A percentile compares a stretch with the other conserved stretches of the same genome.
phyloP scores from a whole-genome alignment of 2,888 invertebrate species.

The Selenia dentaria region DNA sequence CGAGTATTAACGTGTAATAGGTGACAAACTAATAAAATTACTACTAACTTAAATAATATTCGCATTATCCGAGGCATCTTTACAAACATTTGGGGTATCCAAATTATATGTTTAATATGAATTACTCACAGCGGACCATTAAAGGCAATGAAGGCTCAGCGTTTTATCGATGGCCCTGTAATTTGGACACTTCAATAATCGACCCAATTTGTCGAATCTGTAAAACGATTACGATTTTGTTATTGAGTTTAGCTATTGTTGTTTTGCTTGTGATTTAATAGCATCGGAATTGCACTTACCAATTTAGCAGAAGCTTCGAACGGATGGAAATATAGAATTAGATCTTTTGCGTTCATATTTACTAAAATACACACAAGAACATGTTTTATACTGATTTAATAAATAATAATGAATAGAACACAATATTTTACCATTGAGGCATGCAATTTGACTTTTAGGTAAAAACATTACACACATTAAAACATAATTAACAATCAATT shows the following conservation, averaged over 20 bases:
- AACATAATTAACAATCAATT: no score
- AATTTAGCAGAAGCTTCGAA: no score
- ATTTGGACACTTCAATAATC: conserved; percentile 72
- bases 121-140: conserved; percentile 28
- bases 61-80: conserved; percentile 26
- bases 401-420: no score
- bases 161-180: conserved; percentile 56
- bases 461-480: no score
- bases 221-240: not conserved
- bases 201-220: conserved; percentile 23
- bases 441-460: no score
- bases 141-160: conserved; percentile 43
- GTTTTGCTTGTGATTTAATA: no score
- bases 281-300: no score
- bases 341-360: no score
- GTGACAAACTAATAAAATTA: conserved; percentile 34
- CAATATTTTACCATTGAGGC: no score
- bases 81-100: conserved; percentile 50
- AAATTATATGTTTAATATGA: conserved; percentile 57
- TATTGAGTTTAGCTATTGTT: not conserved
- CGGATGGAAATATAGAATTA: no score
- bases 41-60: conserved; percentile 22
- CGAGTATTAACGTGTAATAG: conserved; percentile 31
- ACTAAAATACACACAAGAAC: no score
- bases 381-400: no score